Base-by-base conservation (phyloP, 1,140 invertebrate species). In the Hydropsyche tenuis region DNA sequence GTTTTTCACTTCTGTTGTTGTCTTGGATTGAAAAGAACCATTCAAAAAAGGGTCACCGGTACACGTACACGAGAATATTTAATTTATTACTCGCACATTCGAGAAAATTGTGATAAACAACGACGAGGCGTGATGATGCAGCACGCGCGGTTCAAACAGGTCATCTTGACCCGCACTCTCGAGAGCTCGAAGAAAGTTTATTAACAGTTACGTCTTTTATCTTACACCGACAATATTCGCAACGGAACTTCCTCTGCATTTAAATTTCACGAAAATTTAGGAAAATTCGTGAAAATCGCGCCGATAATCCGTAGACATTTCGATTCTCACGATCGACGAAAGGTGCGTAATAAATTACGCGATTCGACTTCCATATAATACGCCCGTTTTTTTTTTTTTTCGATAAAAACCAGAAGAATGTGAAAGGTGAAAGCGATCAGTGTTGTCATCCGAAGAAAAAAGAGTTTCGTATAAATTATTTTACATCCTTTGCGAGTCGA, bases 201-300 rank as follows among this genome's bases (percentile, higher is more conserved):
- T 18, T 53, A 53, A 53, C 48, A 53, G 48, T 53, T 53, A 53
- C 48, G 48, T 53, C 48, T 53, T 53, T 53, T 20, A 53, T 53
- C 16, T 37, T 9, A 9, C 30, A 37, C 30, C 30, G 30, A 9
- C 30, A 9, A 37, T 37, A 37, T 37, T 37, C 9, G 30, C 30
- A 18, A 53, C 16, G 48, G 6, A 16, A 53, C 48, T 1, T 18
- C 48, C 14, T 20, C 20, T 53, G 7, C 48, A 16, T 18, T 18
- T 14, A 53, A 18, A 18, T 18, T 53, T 53, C 48, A 9, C 16
- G 48, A 4, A n/a, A n/a, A 53, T 2, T 53, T 1, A 14, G 48
- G 16, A 18, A 53, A 53, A 18, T 53, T 53, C 48, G 3, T 9
- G 30, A 9, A 37, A 37, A 37, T 4, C 3, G 3, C 30, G 30